Conservation (phyloP, 2,888 invertebrate species). For the Acleris sparsana region DNA sequence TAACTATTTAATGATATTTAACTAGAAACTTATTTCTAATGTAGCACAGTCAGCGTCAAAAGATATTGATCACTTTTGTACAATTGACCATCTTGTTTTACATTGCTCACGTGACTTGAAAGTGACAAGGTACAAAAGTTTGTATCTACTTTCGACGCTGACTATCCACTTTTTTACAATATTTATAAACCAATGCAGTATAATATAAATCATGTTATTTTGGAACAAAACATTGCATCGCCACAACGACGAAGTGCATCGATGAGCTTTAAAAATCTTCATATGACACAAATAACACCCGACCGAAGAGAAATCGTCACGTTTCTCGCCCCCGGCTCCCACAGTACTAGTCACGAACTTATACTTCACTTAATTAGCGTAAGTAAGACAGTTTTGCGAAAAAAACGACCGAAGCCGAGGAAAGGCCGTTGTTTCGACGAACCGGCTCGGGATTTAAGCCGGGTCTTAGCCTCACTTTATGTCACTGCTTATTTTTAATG, state of each 20-base stretch:
- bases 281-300: slow-evolving; percentile 53
- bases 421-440: slow-evolving; percentile 66
- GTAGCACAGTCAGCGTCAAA: no score
- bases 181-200: no score
- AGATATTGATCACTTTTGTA: no score
- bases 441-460: slow-evolving; percentile 68
- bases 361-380: slow-evolving; percentile 83
- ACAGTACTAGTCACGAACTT: slow-evolving; percentile 81
- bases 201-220: no score
- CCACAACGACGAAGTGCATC: not conserved
- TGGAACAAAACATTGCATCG: not conserved
- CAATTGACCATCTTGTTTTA: no score
- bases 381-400: slow-evolving; percentile 80
- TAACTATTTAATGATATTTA: no score
- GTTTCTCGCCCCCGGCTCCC: slow-evolving; percentile 62
- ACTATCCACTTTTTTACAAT: no score
- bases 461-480: slow-evolving; percentile 66
- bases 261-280: slow-evolving; percentile 35
- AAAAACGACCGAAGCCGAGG: slow-evolving; percentile 64
- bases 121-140: not conserved
- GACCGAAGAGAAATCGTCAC: slow-evolving; percentile 53
- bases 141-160: not conserved
- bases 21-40: no score
- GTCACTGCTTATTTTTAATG: slow-evolving; percentile 75
- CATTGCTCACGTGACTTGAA: no score